These are phyloP conservation scores for Orchesellides sinensis DNA, from an alignment of 2,888 invertebrate genomes.

Conservation along the genomic window DNA sequence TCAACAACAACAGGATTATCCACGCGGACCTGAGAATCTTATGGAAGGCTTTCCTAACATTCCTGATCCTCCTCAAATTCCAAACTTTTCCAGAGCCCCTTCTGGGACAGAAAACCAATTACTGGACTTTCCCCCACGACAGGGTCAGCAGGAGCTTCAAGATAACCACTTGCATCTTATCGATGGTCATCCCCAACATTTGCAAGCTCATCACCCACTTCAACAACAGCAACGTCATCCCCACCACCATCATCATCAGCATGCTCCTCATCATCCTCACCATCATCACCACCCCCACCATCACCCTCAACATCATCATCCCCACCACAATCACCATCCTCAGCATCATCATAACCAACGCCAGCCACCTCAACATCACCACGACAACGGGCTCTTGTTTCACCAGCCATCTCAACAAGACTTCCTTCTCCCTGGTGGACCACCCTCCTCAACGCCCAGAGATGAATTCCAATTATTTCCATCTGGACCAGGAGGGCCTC, in stretches of 20 bases:
- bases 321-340: background rate
- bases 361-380: background rate
- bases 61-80: conserved; percentile 57
- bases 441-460: conserved; percentile 21
- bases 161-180: background rate
- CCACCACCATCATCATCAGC: background rate
- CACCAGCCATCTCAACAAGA: background rate
- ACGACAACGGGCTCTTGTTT: background rate
- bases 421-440: background rate
- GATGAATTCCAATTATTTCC: conserved; percentile 28
- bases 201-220: background rate
- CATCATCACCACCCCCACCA: background rate
- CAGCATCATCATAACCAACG: conserved; percentile 6
- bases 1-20: conserved; percentile 30
- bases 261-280: conserved; percentile 11
- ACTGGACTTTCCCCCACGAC: conserved; percentile 31
- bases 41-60: conserved; percentile 46
- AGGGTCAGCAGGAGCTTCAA: background rate
- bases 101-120: conserved; percentile 9
- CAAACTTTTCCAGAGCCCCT: conserved; percentile 27
- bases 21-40: conserved; percentile 56
- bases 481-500: background rate
- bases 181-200: background rate
- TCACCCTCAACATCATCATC: conserved; percentile 19
- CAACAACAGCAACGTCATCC: conserved; percentile 23